Evolutionary conservation across 2,888 invertebrate genomes (phyloP), one percentile per base, ranked within the genome.

Genomic region (Conus canariensis): DNA sequence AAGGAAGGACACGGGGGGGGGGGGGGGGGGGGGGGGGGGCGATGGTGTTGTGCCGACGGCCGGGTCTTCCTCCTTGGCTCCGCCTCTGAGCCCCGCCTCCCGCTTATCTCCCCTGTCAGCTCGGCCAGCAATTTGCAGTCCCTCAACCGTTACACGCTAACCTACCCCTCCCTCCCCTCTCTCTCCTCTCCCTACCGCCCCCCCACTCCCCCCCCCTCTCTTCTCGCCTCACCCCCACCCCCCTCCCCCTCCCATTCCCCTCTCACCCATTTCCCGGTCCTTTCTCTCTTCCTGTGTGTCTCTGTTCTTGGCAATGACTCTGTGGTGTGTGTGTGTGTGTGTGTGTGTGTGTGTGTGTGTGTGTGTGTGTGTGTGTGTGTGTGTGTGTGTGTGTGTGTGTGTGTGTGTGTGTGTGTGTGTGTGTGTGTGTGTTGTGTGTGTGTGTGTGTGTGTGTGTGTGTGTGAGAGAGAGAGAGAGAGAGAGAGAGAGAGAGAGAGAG

Each of bases 31-130:
- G 70, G 22, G 19, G 70, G 74, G 74, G 74, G 25, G n/a, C 22
- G n/a, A n/a, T 45, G 45, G 45, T 45, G 74, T 74, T 74, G 22
- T 8, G n/a, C n/a, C 6, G 74, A 74, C 74, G n/a, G 74, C 25
- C 74, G n/a, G n/a, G 45, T 45, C 45, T 74, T n/a, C 74, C 3
- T 70, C 22, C n/a, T n/a, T n/a, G 25, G n/a, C 74, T 74, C 74
- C 74, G 74, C 74, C 74, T 10, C 74, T n/a, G 45, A 25, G 74
- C 74, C 74, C 74, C 74, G 74, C 74, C 74, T n/a, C 19, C 74
- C 74, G 74, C 74, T 74, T 74, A 74, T 74, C 74, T 74, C n/a
- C 74, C 74, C 74, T n/a, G n/a, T n/a, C 74, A n/a, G 74, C 74
- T 10, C 30, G 9, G 74, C 74, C n/a, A 12, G 30, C 80, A 80